Base-by-base conservation (phyloP, 2,888 invertebrate species). In the Cheilosia vernalis region DNA sequence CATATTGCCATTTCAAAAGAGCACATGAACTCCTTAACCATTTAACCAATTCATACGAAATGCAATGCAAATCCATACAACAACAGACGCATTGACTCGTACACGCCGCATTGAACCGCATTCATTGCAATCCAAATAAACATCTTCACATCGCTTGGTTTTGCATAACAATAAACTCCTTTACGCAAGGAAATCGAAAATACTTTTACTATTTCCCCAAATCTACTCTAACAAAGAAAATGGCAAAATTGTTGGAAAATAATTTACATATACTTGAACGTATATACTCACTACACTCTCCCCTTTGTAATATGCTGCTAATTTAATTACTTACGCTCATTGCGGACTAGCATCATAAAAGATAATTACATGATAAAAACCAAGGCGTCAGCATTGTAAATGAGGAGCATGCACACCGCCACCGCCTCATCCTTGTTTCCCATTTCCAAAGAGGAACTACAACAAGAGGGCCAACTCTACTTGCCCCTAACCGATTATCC, bases 321-420 rank as follows among this genome's bases (percentile, higher is more conserved):
- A 91, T 91, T 91, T 91, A 91, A 91, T 91, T 91, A 91, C 90
- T 91, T 91, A 91, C 90, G 90, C 91, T 90, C 89, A 88, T 88
- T 90, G 90, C 90, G 89, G 81, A 85, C 81, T 85, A 70, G 72
- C 85, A 76, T 81, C 81, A 85, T 81, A 77, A 77, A 81, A 85
- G 85, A 85, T 85, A 85, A 85, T 85, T 81, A 85, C 85, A 85
- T 72, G 85, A 85, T 85, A 81, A 85, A 85, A 85, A 85, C 66
- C 81, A 76, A 72, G 81, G 85, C 80, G 85, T 85, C 80, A 85
- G 72, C 76, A 70, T 85, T 67, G 72, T 56, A 80, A 81, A 73
- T 49, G 73, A 66, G 70, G 55, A 49, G 21, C 33, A 63, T 13
- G 3, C 44, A 33, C 58, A 27, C 27, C 27, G 27, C 27, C 27